phyloP scores from a whole-genome alignment of 2,797 vertebrate genomes.

The Coilia nasus region DNA sequence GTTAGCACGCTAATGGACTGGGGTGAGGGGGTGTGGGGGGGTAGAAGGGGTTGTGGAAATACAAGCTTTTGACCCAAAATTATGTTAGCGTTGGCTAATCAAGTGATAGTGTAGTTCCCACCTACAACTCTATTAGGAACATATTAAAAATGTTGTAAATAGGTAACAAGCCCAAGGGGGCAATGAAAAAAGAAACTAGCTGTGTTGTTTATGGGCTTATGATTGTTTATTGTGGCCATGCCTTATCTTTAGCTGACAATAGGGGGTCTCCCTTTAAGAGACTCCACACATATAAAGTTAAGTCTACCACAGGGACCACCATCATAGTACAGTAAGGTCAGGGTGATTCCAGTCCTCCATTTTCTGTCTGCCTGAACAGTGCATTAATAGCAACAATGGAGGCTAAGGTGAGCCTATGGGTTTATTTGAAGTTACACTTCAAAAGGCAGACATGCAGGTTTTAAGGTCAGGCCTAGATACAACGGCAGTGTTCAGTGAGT shows the following conservation, averaged over 20 bases:
- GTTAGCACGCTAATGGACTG: constrained; percentile 12
- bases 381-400: neutral
- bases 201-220: constrained; percentile 72
- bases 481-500: neutral
- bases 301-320: constrained; percentile 9
- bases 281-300: constrained; percentile 1
- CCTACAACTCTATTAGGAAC: constrained; percentile 70
- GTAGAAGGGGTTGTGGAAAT: constrained; percentile 37
- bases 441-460: neutral
- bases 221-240: constrained; percentile 72
- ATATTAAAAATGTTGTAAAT: constrained; percentile 79
- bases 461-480: neutral
- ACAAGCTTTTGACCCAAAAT: neutral
- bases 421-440: neutral
- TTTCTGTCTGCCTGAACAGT: neutral
- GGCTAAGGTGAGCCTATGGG: neutral
- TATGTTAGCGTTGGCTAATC: neutral
- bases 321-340: neutral
- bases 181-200: constrained; percentile 65
- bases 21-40: constrained; percentile 36
- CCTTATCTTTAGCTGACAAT: constrained; percentile 64
- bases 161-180: constrained; percentile 73
- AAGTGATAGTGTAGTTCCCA: constrained; percentile 43
- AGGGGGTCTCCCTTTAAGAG: constrained; percentile 13
- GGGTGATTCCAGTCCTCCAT: neutral